Percentiles rank a stretch among this genome's conserved stretches.
Evolutionary conservation across 30 jellyfish, hydroid and myxozoan genomes (phyloP).

Genomic region (Cassiopea andromeda): DNA sequence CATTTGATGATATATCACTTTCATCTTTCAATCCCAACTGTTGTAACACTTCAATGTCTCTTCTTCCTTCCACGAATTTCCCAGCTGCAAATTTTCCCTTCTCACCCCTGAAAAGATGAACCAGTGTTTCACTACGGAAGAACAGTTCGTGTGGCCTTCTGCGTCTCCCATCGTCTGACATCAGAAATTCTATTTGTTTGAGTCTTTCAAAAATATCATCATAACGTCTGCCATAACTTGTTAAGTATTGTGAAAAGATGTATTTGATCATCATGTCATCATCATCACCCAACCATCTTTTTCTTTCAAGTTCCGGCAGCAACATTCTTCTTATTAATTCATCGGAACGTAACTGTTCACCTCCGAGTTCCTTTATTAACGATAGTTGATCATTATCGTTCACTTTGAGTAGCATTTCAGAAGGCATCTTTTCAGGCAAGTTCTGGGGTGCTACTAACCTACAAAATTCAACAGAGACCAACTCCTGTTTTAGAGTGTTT

Average conservation of each 20-base stretch:
- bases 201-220: neutral
- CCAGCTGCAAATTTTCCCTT: conserved; percentile 48
- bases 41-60: neutral
- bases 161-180: conserved; percentile 35
- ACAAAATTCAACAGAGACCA: conserved; percentile 26
- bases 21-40: conserved; percentile 42
- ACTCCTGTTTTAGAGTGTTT: neutral
- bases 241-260: neutral
- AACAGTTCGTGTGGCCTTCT: conserved; percentile 34
- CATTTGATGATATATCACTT: conserved; percentile 46
- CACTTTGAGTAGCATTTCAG: neutral
- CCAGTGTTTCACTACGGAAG: conserved; percentile 22
- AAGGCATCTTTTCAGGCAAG: conserved; percentile 12
- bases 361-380: conserved; percentile 25
- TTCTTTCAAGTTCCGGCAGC: conserved; percentile 22
- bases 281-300: neutral
- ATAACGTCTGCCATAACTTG: neutral
- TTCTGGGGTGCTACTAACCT: conserved; percentile 15
- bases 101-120: conserved; percentile 41
- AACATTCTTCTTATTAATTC: conserved; percentile 2
- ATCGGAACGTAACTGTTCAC: neutral
- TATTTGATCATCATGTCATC: neutral
- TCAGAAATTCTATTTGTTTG: conserved; percentile 14
- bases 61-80: neutral
- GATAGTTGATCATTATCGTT: neutral